Evolutionary conservation across 2,888 invertebrate genomes (phyloP).

Genomic region (Tricholauxania praeusta): DNA sequence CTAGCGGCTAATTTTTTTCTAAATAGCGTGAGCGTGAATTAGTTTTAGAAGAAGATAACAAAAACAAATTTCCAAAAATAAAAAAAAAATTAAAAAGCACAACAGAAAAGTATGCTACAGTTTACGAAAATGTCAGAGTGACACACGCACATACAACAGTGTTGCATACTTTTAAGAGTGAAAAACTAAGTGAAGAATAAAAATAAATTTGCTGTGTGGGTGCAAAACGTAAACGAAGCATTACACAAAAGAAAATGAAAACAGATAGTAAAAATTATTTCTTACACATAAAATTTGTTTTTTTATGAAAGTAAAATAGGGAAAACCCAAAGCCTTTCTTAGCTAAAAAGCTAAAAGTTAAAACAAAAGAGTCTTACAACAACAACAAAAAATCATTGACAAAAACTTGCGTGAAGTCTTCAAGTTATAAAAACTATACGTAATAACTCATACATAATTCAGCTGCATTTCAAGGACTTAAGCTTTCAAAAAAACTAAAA

Average conservation of each 20-base stretch:
- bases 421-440: no score
- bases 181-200: background rate
- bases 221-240: background rate
- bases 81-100: background rate
- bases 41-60: slow-evolving; percentile 3
- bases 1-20: slow-evolving; percentile 1
- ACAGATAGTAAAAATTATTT: background rate
- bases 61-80: slow-evolving; percentile 4
- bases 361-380: no score
- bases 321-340: no score
- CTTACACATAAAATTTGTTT: background rate
- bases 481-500: slow-evolving; percentile 5
- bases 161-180: slow-evolving; percentile 32
- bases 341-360: no score
- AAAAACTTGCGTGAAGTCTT: no score
- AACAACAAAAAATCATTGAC: no score
- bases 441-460: no score
- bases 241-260: background rate
- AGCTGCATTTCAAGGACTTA: no score
- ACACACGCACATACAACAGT: background rate
- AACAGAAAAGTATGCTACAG: background rate
- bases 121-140: slow-evolving; percentile 2
- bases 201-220: background rate
- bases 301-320: background rate
- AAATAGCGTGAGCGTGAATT: slow-evolving; percentile 6